Evolutionary conservation across 2,113 vertebrate species (phyloP).

Genomic region (Hemibagrus wyckioides): DNA sequence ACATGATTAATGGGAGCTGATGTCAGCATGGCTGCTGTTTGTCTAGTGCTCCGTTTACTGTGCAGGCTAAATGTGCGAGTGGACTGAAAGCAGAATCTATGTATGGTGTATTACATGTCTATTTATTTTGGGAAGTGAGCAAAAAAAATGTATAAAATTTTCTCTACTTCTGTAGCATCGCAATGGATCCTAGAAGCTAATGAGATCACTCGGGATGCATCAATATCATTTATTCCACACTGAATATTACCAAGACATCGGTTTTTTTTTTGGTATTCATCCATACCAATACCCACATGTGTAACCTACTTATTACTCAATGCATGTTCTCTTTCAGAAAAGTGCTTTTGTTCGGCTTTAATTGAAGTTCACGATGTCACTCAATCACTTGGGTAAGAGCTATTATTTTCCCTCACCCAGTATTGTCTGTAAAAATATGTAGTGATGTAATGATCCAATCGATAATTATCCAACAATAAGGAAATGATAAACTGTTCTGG

Average conservation of each 20-base stretch:
- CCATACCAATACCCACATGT: not conserved
- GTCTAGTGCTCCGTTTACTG: not conserved
- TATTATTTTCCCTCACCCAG: not conserved
- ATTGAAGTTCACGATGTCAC: not conserved
- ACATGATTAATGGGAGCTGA: slow-evolving; percentile 28
- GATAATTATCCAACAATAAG: not conserved
- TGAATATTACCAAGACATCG: not conserved
- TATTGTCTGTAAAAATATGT: not conserved
- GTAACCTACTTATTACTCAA: not conserved
- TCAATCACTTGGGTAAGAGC: not conserved
- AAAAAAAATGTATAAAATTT: not conserved
- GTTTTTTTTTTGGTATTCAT: not conserved
- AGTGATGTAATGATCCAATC: not conserved
- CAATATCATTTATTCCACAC: not conserved
- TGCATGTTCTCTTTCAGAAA: not conserved
- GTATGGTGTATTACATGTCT: not conserved
- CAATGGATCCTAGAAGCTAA: not conserved
- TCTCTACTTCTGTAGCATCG: too few relatives aligned
- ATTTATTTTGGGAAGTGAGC: not conserved
- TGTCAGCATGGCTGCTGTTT: not conserved
- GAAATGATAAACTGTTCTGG: not conserved
- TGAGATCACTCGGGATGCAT: not conserved
- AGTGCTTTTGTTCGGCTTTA: not conserved
- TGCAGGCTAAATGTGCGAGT: not conserved
- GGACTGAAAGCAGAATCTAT: not conserved